Percentiles rank a stretch among this genome's conserved stretches.
These are phyloP conservation scores for Nemopilema nomurai DNA, from an alignment of 30 jellyfish, hydroid and myxozoan species.

Conservation along the genomic window DNA sequence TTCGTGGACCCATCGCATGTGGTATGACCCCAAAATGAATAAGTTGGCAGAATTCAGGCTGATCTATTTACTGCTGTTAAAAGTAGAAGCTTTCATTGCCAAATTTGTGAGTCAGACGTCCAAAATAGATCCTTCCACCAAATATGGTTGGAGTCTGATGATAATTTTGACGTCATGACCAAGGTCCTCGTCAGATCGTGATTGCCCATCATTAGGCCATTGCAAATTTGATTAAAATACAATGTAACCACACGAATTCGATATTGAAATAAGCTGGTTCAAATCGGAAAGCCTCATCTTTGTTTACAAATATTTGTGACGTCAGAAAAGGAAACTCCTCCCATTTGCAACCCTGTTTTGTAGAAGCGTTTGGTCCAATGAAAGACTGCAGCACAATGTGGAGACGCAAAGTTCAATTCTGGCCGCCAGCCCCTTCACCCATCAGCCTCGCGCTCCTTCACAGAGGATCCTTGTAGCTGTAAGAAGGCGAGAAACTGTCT, in stretches of 20 bases:
- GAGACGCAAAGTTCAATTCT: neutral
- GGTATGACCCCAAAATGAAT: neutral
- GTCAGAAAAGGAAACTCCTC: conserved; percentile 75
- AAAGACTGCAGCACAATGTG: conserved; percentile 13
- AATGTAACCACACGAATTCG: neutral
- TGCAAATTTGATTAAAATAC: neutral
- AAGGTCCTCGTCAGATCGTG: neutral
- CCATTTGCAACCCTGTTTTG: conserved; percentile 52
- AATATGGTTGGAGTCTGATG: neutral
- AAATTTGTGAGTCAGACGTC: neutral
- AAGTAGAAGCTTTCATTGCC: neutral
- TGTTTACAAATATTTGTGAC: conserved; percentile 46
- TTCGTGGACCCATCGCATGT: neutral
- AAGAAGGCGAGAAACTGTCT: too few relatives aligned
- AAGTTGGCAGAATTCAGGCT: neutral
- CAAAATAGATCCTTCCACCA: neutral
- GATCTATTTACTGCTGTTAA: too few relatives aligned
- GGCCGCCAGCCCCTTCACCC: neutral
- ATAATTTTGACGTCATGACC: neutral
- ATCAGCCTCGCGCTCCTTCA: too few relatives aligned
- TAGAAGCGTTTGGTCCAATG: conserved; percentile 50
- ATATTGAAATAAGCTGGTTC: neutral
- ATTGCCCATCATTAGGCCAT: neutral
- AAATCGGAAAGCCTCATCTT: conserved; percentile 10
- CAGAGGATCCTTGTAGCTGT: too few relatives aligned